Base-by-base conservation (phyloP, 2,113 vertebrate species). In the Vicugna pacos region DNA sequence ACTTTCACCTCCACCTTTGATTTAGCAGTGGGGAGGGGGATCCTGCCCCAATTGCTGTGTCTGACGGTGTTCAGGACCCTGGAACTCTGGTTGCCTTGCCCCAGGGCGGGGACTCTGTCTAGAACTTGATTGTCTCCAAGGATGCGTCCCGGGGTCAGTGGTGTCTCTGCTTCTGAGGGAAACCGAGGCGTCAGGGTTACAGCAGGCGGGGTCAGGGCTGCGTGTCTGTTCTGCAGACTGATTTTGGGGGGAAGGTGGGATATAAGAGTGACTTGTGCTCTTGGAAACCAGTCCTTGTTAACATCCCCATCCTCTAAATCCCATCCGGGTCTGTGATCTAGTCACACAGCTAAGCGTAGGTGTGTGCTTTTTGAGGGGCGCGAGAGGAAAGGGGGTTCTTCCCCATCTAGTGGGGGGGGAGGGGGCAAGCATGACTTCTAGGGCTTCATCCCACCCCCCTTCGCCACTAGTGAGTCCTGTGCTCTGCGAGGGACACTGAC, bases 181-280 rank as follows among this genome's bases (percentile, higher is more conserved):
- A 81, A 26, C 20, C 1, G 54, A 67, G 38, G 69, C 20, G n/a
- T 20, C 16, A 4, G 62, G 60, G 72, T 35, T 32, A 3, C 15
- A 8, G 54, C 85, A 2, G 17, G 62, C 26, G 35, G 35, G 6
- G 4, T 28, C 15, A 16, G 52, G 12, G 50, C 73, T 85, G 14
- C 46, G 2, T 10, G 15, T 28, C 2, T 3, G 54, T 79, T 60
- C 22, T 58, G 19, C 69, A 60, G 12, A 17, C 17, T 76, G 60
- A 9, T 5, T 60, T 22, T 8, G 15, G 14, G 12, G 32, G 38
- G 35, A 24, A 54, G 9, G 5, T 32, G 5, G 60, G 16, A 13
- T 2, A 1, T 46, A 3, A 52, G 38, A n/a, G 10, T 5, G 35
- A 38, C 13, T 20, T 12, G 2, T 67, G 67, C 1, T 15, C 16